Evolutionary conservation across 2,888 invertebrate genomes (phyloP).

Genomic region (Coecobrya sp.): DNA sequence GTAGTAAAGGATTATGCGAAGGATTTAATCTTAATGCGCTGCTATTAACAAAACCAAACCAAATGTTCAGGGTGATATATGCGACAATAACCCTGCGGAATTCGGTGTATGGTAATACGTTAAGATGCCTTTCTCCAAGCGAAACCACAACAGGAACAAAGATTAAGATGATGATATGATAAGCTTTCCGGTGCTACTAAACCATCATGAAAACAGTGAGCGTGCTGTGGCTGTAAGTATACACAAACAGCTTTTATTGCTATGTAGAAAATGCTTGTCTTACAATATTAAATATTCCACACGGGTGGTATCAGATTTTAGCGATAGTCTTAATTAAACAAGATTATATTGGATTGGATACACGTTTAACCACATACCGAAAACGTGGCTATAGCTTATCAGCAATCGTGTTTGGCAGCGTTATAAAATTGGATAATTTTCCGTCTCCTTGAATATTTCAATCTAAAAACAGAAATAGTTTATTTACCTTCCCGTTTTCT

Average conservation of each 20-base stretch:
- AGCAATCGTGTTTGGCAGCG: no score
- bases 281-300: background rate
- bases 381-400: background rate
- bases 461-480: no score
- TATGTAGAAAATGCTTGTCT: background rate
- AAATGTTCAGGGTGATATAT: background rate
- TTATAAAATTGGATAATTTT: no score
- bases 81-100: slow-evolving; percentile 30
- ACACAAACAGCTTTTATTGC: background rate
- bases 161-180: background rate
- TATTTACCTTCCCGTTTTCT: no score
- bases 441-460: no score
- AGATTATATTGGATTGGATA: no score
- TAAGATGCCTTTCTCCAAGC: no score
- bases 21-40: background rate
- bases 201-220: background rate
- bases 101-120: background rate
- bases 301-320: background rate
- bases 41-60: background rate
- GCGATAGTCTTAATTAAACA: slow-evolving; percentile 47
- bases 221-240: slow-evolving; percentile 1
- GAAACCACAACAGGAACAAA: background rate
- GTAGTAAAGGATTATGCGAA: background rate
- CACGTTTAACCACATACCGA: no score
- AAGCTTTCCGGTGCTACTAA: background rate